phyloP scores from a whole-genome alignment of 2,888 invertebrate genomes.

The Mythimna albipuncta region DNA sequence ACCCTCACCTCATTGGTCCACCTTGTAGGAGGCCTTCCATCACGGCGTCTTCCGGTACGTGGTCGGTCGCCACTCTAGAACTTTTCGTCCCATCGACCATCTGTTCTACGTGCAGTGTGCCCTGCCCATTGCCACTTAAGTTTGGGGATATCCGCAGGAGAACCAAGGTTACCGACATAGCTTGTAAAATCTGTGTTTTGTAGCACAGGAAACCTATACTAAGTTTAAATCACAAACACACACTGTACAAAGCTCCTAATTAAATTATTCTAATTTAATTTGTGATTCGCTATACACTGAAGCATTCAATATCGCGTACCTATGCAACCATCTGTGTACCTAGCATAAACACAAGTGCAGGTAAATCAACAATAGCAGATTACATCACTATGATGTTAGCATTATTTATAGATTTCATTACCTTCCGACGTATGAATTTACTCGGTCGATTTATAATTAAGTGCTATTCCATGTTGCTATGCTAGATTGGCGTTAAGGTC shows the following conservation, averaged over 20 bases:
- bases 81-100: too few species aligned
- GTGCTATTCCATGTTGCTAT: conserved; percentile 37
- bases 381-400: conserved; percentile 74
- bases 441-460: conserved; percentile 40
- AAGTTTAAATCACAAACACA: neutral
- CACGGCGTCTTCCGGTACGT: too few species aligned
- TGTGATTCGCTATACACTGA: conserved; percentile 21
- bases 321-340: conserved; percentile 41
- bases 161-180: too few species aligned
- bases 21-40: too few species aligned
- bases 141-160: too few species aligned
- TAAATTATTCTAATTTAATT: conserved; percentile 52
- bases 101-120: too few species aligned
- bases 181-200: too few species aligned
- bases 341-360: conserved; percentile 64
- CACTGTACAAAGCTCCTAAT: conserved; percentile 27
- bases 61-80: too few species aligned
- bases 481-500: neutral
- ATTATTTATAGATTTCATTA: conserved; percentile 75
- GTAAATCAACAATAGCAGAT: conserved; percentile 75
- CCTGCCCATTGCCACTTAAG: too few species aligned
- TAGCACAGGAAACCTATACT: neutral
- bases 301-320: conserved; percentile 22
- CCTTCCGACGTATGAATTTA: conserved; percentile 54
- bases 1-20: too few species aligned